Percentiles rank a stretch among this genome's conserved stretches.
phyloP scores from a whole-genome alignment of 2,113 vertebrate genomes.

The Nothocercus nigrocapillus region DNA sequence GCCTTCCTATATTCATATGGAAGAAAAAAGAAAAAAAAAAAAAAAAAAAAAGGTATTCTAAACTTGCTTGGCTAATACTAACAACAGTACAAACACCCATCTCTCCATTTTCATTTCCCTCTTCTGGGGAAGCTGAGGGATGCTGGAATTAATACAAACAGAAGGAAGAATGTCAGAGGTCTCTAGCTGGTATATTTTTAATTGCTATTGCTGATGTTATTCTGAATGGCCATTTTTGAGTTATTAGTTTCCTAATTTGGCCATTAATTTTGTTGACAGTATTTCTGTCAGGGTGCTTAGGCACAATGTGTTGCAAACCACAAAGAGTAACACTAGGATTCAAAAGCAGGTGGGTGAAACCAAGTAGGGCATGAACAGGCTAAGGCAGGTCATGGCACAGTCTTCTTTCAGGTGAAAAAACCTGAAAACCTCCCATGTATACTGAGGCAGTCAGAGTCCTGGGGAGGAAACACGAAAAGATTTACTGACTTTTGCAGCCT shows the following conservation, averaged over 20 bases:
- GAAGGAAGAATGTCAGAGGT: neutral
- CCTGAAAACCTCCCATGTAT: neutral
- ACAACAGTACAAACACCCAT: neutral
- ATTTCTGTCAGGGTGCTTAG: neutral
- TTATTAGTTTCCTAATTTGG: neutral
- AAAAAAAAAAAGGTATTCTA: neutral
- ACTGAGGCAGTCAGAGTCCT: neutral
- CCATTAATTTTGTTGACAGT: neutral
- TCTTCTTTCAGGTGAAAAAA: neutral
- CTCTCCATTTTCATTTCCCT: neutral
- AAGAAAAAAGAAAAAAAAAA: neutral
- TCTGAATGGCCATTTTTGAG: neutral
- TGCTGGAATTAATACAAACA: neutral
- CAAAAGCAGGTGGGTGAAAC: neutral
- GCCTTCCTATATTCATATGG: neutral
- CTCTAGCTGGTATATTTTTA: neutral
- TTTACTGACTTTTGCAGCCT: neutral
- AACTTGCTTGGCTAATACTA: neutral
- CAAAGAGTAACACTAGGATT: neutral
- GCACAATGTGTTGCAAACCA: rapidly evolving
- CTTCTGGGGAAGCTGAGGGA: neutral
- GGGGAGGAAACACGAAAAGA: neutral
- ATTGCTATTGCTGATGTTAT: neutral
- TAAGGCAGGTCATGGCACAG: rapidly evolving
- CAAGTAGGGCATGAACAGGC: neutral